phyloP scores from a whole-genome alignment of 2,113 vertebrate species.

The Boulengeromyrus knoepffleri region DNA sequence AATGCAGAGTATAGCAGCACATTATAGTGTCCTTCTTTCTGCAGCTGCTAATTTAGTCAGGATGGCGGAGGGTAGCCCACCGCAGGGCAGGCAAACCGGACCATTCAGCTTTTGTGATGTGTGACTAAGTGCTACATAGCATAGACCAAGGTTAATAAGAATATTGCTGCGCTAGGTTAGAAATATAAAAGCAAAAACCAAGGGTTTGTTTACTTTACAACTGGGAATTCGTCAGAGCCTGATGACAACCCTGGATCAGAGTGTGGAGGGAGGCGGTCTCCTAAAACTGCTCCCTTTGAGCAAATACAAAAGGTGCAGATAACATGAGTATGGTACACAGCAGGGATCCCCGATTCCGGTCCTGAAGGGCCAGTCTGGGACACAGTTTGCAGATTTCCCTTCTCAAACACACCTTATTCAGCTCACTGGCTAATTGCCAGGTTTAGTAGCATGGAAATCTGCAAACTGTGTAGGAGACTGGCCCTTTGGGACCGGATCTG shows the following conservation, averaged over 20 bases:
- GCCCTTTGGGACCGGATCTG: not conserved
- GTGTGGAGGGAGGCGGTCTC: not conserved
- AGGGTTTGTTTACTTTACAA: not conserved
- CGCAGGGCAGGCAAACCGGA: not conserved
- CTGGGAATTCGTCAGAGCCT: not conserved
- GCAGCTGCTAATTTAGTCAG: not conserved
- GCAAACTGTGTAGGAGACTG: not conserved
- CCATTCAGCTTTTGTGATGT: not conserved
- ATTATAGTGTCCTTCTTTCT: not conserved
- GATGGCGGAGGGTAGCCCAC: not conserved
- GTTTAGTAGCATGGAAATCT: not conserved
- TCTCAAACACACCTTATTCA: not conserved
- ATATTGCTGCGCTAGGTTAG: not conserved
- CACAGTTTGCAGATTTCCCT: not conserved
- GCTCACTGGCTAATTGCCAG: not conserved
- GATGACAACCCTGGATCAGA: not conserved
- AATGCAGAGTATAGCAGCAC: not conserved
- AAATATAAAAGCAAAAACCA: not conserved
- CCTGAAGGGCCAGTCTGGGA: not conserved
- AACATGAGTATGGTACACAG: not conserved
- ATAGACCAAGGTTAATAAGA: not conserved
- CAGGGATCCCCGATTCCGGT: not conserved
- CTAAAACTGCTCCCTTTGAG: not conserved
- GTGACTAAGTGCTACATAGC: not conserved
- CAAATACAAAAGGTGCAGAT: not conserved